Evolutionary conservation across 1,140 invertebrate species (phyloP).

Genomic region (Pseudomyrmex pallidus): DNA sequence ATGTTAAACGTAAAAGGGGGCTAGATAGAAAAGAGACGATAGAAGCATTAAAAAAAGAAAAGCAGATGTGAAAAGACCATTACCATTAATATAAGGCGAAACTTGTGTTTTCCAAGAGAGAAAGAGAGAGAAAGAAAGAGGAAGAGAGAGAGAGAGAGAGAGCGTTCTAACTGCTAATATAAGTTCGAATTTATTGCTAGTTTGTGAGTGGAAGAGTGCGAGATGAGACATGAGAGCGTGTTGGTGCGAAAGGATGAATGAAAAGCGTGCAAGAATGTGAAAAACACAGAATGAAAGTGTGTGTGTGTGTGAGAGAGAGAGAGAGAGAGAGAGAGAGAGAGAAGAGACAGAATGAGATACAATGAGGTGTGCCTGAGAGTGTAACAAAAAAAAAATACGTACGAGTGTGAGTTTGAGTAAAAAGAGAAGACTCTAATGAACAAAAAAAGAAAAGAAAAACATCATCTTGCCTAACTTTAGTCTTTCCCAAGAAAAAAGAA

Average conservation of each 20-base stretch:
- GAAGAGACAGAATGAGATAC: not conserved
- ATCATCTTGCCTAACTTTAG: slow-evolving; percentile 78
- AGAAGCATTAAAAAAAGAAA: not conserved
- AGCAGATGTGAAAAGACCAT: slow-evolving; percentile 51
- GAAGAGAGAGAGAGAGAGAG: too few relatives aligned
- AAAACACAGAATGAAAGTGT: not conserved
- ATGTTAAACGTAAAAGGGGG: not conserved
- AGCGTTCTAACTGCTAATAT: slow-evolving; percentile 68
- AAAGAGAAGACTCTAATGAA: slow-evolving; percentile 54
- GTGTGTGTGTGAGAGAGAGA: not conserved
- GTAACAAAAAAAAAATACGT: not conserved
- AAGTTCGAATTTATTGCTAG: slow-evolving; percentile 61
- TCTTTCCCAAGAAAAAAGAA: slow-evolving; percentile 72
- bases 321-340: not conserved
- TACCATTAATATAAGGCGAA: slow-evolving; percentile 67
- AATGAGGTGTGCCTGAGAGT: slow-evolving; percentile 17
- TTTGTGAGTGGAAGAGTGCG: slow-evolving; percentile 32
- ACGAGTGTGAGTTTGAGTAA: slow-evolving; percentile 29
- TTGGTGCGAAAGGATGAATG: slow-evolving; percentile 29
- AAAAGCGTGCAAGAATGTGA: not conserved
- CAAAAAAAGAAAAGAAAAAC: slow-evolving; percentile 61
- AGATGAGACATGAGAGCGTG: slow-evolving; percentile 26
- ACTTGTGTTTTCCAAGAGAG: slow-evolving; percentile 73
- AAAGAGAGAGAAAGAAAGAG: too few relatives aligned
- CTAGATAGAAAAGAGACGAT: not conserved